These are phyloP conservation scores for Pogonus chalceus DNA, from an alignment of 1,140 invertebrate genomes.

Conservation along the genomic window DNA sequence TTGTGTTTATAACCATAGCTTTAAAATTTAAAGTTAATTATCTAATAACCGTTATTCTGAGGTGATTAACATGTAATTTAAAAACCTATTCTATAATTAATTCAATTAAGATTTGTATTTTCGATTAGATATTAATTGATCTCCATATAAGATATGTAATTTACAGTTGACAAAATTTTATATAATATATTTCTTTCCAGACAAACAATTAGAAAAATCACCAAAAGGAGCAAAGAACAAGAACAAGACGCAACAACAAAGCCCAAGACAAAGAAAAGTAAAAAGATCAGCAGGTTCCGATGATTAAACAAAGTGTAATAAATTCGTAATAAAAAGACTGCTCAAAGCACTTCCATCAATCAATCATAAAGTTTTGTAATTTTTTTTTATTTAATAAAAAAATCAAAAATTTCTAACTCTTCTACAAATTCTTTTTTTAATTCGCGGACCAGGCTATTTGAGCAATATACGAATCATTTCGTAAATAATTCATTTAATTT, in stretches of 20 bases:
- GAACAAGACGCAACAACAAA: slow-evolving; percentile 44
- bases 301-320: slow-evolving; percentile 7
- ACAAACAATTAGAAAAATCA: slow-evolving; percentile 30
- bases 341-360: slow-evolving; percentile 3
- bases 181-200: slow-evolving; percentile 34
- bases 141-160: neutral
- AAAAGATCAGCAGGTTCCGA: slow-evolving; percentile 59
- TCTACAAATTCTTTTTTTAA: neutral
- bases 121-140: slow-evolving; percentile 8
- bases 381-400: neutral
- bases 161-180: slow-evolving; percentile 17
- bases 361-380: neutral
- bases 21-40: slow-evolving; percentile 6
- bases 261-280: slow-evolving; percentile 60
- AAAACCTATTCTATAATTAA: neutral
- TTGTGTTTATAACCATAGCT: slow-evolving; percentile 13
- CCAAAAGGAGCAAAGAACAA: slow-evolving; percentile 37
- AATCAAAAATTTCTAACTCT: neutral
- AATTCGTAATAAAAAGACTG: slow-evolving; percentile 8
- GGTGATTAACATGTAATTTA: neutral
- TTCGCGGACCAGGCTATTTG: neutral
- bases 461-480: neutral
- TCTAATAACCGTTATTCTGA: slow-evolving; percentile 7
- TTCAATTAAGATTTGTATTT: neutral
- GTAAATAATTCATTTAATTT: neutral